Percentiles rank a stretch among this genome's conserved stretches.
phyloP scores from a whole-genome alignment of 2,888 invertebrate species.

The Dicyrtoma fusca region DNA sequence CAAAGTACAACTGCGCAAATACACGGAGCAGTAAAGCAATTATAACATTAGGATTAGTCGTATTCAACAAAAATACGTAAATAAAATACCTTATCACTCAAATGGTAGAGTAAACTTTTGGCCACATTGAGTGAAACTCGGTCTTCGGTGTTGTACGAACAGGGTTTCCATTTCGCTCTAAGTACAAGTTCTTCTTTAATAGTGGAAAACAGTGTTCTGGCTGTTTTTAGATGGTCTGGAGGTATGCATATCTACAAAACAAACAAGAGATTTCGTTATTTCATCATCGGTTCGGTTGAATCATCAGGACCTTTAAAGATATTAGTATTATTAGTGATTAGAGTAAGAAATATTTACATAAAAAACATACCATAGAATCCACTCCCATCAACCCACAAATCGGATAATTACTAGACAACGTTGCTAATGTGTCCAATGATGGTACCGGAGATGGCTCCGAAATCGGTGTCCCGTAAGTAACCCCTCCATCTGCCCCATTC shows the following conservation, averaged over 20 bases:
- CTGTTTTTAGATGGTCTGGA: slow-evolving; percentile 44
- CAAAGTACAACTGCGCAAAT: neutral
- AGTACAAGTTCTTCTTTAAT: slow-evolving; percentile 45
- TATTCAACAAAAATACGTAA: too few relatives aligned
- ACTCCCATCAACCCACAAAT: slow-evolving; percentile 48
- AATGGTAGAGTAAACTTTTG: slow-evolving; percentile 42
- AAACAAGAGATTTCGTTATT: too few relatives aligned
- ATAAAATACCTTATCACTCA: slow-evolving; percentile 44
- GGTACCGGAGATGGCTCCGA: neutral
- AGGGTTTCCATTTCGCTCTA: slow-evolving; percentile 38
- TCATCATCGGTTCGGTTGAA: too few relatives aligned
- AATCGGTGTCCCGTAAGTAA: neutral
- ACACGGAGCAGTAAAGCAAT: neutral
- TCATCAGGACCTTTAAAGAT: neutral
- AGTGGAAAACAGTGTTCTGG: slow-evolving; percentile 43
- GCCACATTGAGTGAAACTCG: slow-evolving; percentile 41
- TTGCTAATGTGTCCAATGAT: neutral
- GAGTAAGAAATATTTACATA: neutral
- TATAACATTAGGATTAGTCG: too few relatives aligned
- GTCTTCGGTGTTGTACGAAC: slow-evolving; percentile 40
- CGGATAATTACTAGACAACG: slow-evolving; percentile 36
- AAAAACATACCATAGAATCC: slow-evolving; percentile 38
- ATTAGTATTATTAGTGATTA: neutral
- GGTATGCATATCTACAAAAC: slow-evolving; percentile 44
- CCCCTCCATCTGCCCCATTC: too few relatives aligned